Evolutionary conservation across 2,888 invertebrate species (phyloP), one percentile per base, ranked within the genome.

Genomic region (Sabatieria punctata): DNA sequence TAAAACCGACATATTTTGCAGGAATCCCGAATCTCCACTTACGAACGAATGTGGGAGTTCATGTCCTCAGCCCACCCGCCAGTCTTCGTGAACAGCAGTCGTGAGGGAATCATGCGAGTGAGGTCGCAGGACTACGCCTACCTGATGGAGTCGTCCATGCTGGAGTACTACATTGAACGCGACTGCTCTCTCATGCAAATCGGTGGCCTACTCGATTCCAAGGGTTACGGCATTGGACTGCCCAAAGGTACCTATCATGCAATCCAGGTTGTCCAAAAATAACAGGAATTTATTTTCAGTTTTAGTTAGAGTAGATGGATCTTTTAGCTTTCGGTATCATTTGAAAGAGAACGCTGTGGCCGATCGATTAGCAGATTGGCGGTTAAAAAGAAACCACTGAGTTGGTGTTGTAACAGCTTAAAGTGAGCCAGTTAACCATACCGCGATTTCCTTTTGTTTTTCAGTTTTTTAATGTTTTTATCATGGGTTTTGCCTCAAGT

Each of bases 31-130:
- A 83, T 88, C 58, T 80, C 84, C 0, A 84, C 85, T 8, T 93
- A 91, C 69, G 82, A 85, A 67, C 75, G 83, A 35, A 93, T 95
- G 88, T 91, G 88, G 85, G 79, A 83, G 0, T 81, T 83, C 58
- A 95, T 93, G 93, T 79, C 78, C 57, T 82, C 82, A 1, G 57
- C 84, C 4, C 75, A 81, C 39, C 88, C 91, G 0, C 76, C 80
- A 0, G 85, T 91, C 0, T 88, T 91, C 64, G 67, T 66, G 2
- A 54, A 56, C 4, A 72, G 71, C 15, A 80, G 81, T 56, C 75
- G 77, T 19, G 74, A 74, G 51, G 85, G 83, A 0, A 74, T 80
- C 2, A 63, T 69, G 23, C 71, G 77, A 49, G 75, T 73, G 2
- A 58, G 69, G 56, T 57, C 49, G 53, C 67, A 64, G 15, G 65